A percentile compares a stretch with the other conserved stretches of the same genome.
phyloP scores from a whole-genome alignment of 2,888 invertebrate species.

The Acleris holmiana region DNA sequence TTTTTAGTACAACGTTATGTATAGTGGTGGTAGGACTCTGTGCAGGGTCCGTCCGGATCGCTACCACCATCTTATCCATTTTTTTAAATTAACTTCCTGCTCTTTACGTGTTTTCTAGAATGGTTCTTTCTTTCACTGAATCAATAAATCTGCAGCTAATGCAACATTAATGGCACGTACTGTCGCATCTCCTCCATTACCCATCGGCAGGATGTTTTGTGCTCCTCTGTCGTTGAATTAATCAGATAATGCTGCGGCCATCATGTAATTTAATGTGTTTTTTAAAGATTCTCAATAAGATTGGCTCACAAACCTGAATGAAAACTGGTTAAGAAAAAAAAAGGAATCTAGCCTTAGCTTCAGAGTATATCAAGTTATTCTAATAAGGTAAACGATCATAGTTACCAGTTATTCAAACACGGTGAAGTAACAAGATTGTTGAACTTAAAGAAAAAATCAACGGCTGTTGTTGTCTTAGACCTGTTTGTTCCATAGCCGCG shows the following conservation, averaged over 20 bases:
- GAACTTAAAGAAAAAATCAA: neutral
- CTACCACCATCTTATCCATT: too few relatives aligned
- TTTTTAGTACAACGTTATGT: too few relatives aligned
- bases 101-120: slow-evolving; percentile 25
- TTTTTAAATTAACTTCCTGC: slow-evolving; percentile 32
- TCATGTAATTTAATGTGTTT: slow-evolving; percentile 40
- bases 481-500: neutral
- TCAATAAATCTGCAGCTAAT: slow-evolving; percentile 19
- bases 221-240: slow-evolving; percentile 30
- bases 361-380: slow-evolving; percentile 8
- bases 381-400: slow-evolving; percentile 11
- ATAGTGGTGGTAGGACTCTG: too few relatives aligned
- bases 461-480: neutral
- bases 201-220: slow-evolving; percentile 33
- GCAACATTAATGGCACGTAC: slow-evolving; percentile 38
- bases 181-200: slow-evolving; percentile 17
- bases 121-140: slow-evolving; percentile 21
- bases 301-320: slow-evolving; percentile 14
- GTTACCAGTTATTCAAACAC: neutral
- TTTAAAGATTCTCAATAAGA: slow-evolving; percentile 32
- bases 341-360: slow-evolving; percentile 8
- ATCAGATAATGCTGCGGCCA: slow-evolving; percentile 41
- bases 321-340: slow-evolving; percentile 6
- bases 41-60: too few relatives aligned
- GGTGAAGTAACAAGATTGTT: neutral